phyloP scores from a whole-genome alignment of 64 coral and sea anemone genomes.

The Trachythela sp. region DNA sequence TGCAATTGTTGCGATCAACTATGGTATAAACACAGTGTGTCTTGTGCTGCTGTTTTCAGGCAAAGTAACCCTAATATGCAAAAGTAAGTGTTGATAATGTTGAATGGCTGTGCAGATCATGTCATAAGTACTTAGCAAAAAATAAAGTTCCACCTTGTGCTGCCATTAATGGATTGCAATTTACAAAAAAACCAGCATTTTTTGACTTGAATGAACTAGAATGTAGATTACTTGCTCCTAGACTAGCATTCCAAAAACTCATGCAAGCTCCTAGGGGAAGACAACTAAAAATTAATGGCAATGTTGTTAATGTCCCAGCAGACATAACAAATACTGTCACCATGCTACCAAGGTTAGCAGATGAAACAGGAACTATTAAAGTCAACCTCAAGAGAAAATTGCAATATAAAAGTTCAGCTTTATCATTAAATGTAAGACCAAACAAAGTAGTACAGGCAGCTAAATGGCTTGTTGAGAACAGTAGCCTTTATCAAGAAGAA shows the following conservation, averaged over 20 bases:
- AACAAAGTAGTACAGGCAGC: conserved; percentile 12
- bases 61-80: neutral
- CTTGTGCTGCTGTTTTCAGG: neutral
- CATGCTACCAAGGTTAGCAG: neutral
- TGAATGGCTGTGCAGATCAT: neutral
- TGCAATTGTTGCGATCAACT: neutral
- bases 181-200: neutral
- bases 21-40: neutral
- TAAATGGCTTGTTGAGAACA: neutral
- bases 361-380: neutral
- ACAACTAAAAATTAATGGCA: neutral
- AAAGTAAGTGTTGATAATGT: conserved; percentile 10
- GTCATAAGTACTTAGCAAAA: neutral
- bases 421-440: conserved; percentile 27
- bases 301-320: neutral
- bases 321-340: conserved; percentile 22
- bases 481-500: conserved; percentile 9
- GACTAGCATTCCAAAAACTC: neutral
- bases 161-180: neutral
- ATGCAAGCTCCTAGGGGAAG: neutral
- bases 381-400: conserved; percentile 1
- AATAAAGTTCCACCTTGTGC: neutral
- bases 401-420: conserved; percentile 11
- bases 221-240: neutral
- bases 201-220: neutral